phyloP scores from a whole-genome alignment of 2,797 vertebrate genomes.

The Enteromius radiatus region DNA sequence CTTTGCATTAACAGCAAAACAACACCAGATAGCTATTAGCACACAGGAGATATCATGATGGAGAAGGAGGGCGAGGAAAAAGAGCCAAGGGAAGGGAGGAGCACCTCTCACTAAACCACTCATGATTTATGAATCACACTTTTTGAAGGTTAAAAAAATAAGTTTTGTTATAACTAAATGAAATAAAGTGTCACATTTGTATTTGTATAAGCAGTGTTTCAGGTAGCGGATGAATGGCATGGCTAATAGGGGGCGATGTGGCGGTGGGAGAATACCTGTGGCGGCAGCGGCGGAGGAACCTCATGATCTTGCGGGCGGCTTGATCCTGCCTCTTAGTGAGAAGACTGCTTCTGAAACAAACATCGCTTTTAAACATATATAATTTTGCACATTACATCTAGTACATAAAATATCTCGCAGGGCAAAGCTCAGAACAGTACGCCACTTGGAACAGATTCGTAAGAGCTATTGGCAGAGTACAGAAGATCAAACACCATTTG shows the following conservation, averaged over 20 bases:
- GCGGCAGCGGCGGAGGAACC: constrained; percentile 97
- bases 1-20: constrained; percentile 98
- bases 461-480: constrained; percentile 18
- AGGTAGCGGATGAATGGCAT: neutral
- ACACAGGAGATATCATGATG: constrained; percentile 82
- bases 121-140: constrained; percentile 32
- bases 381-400: constrained; percentile 34
- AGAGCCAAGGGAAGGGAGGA: constrained; percentile 64
- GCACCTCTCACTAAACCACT: constrained; percentile 45
- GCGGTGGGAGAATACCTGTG: constrained; percentile 86
- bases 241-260: constrained; percentile 40
- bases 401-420: constrained; percentile 18
- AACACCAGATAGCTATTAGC: constrained; percentile 99
- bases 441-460: constrained; percentile 28
- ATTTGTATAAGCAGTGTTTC: constrained; percentile 18
- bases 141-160: neutral
- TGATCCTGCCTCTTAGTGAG: constrained; percentile 99
- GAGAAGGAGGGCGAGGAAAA: constrained; percentile 47
- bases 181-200: neutral
- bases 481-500: constrained; percentile 24
- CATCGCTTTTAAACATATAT: constrained; percentile 5
- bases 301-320: constrained; percentile 99
- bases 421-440: constrained; percentile 37
- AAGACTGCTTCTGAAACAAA: constrained; percentile 89
- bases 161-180: neutral